Conservation (phyloP, 35 echinoderm and acorn worm genomes). For the Chiridota heheva region DNA sequence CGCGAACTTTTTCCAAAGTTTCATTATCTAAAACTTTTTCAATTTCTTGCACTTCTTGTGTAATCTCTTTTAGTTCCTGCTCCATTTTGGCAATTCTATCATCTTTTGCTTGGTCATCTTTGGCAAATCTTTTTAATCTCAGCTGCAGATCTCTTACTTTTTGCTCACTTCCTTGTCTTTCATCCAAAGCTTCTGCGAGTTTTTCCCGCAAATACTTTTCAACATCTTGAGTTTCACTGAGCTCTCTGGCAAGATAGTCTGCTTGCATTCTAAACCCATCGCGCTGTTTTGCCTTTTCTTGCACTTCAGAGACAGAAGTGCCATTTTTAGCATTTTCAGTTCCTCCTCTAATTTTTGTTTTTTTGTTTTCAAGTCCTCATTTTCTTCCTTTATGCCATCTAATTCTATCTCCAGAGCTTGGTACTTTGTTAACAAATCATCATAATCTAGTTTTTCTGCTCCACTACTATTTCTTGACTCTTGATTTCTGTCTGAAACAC, state of each 20-base stretch:
- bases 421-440: constrained; percentile 38
- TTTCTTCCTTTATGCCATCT: constrained; percentile 55
- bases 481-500: too few relatives aligned
- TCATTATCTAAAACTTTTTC: constrained; percentile 81
- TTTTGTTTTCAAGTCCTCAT: constrained; percentile 56
- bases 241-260: constrained; percentile 80
- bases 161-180: constrained; percentile 83
- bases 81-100: constrained; percentile 79
- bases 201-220: constrained; percentile 89
- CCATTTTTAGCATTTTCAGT: constrained; percentile 36
- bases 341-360: constrained; percentile 52
- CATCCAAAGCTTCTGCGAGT: constrained; percentile 78
- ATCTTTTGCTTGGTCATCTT: constrained; percentile 96
- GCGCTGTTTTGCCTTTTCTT: constrained; percentile 46
- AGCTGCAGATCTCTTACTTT: constrained; percentile 90
- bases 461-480: too few relatives aligned
- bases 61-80: constrained; percentile 80
- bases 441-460: too few relatives aligned
- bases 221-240: constrained; percentile 76
- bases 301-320: background rate
- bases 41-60: constrained; percentile 66
- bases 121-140: constrained; percentile 86
- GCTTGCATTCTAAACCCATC: constrained; percentile 82
- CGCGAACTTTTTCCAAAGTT: constrained; percentile 33
- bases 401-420: constrained; percentile 37